Conservation (phyloP, 2,113 vertebrate genomes). For the Pituophis catenifer region DNA sequence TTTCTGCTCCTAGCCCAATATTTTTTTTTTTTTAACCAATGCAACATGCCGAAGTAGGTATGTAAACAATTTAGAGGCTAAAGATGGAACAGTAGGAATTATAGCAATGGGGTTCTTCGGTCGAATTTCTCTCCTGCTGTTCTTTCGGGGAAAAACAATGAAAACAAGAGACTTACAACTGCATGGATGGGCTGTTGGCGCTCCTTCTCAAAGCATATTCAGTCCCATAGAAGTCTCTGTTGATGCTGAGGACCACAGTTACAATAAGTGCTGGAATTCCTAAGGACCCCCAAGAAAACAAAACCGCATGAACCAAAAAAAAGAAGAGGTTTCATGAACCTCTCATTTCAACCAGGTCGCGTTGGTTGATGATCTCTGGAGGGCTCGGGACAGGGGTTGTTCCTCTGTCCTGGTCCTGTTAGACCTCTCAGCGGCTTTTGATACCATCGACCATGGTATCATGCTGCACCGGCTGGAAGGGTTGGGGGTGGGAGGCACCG, state of each 20-base stretch:
- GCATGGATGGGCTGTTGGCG: constrained; percentile 23
- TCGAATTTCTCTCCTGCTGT: neutral
- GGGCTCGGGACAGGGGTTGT: too few relatives aligned
- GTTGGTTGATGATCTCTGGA: too few relatives aligned
- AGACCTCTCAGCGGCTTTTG: too few relatives aligned
- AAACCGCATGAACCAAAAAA: neutral
- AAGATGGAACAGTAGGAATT: neutral
- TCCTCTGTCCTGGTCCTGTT: too few relatives aligned
- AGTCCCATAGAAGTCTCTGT: constrained; percentile 77
- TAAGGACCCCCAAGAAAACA: constrained; percentile 55
- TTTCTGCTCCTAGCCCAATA: neutral
- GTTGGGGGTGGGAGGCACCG: too few relatives aligned
- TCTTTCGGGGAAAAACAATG: neutral
- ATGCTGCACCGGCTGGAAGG: too few relatives aligned
- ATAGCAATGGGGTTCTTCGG: neutral
- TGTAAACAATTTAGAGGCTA: neutral
- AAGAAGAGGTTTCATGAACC: neutral
- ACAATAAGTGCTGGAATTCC: constrained; percentile 82
- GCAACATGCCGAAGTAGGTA: neutral
- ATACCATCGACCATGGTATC: too few relatives aligned
- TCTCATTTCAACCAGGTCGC: too few relatives aligned
- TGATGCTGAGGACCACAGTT: constrained; percentile 70
- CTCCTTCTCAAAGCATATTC: neutral
- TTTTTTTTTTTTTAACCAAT: neutral
- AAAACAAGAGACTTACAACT: constrained; percentile 76